Evolutionary conservation across 64 coral and sea anemone genomes (phyloP), one percentile per base, ranked within the genome.

Genomic region (Montipora foliosa): DNA sequence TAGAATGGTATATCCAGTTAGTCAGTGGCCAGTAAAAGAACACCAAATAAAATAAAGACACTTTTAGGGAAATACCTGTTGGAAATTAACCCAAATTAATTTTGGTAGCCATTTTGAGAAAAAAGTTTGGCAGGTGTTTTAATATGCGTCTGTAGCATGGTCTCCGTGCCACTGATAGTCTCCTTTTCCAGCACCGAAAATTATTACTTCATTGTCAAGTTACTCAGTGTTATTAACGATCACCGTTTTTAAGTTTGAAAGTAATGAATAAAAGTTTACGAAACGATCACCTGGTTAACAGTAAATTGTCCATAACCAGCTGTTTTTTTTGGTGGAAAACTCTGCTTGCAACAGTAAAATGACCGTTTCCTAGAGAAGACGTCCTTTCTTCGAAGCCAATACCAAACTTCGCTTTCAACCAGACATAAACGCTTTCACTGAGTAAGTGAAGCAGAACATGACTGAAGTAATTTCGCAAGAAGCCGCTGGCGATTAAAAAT

Each of bases 281-380:
- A n/a, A 64, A 29, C 14, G 21, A 49, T 86, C 29, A 86, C 82
- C 82, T 86, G 82, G 60, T 84, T 81, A 81, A 81, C 52, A 67
- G 16, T 67, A 67, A 47, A 45, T 67, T 44, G 10, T 7, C 61
- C 52, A 44, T 82, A n/a, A 20, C 82, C 82, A 86, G 82, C 82
- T 86, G 82, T 10, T 45, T 19, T 20, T 6, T 57, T 57, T 8
- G 82, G n/a, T 8, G 5, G 19, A 86, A 71, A 72, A 86, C 37
- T 19, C 15, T 64, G 53, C 53, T 57, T 57, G 11, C 16, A 47
- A 44, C 7, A 3, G 29, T 59, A 61, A 37, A 64, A 62, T 61
- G 61, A 37, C 79, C 49, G 21, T 61, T 82, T 61, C 6, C 8
- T 82, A 6, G 11, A 82, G 8, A 71, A 71, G 68, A 20, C 20